Conservation (phyloP, 2,113 vertebrate genomes). For the Octodon degus region DNA sequence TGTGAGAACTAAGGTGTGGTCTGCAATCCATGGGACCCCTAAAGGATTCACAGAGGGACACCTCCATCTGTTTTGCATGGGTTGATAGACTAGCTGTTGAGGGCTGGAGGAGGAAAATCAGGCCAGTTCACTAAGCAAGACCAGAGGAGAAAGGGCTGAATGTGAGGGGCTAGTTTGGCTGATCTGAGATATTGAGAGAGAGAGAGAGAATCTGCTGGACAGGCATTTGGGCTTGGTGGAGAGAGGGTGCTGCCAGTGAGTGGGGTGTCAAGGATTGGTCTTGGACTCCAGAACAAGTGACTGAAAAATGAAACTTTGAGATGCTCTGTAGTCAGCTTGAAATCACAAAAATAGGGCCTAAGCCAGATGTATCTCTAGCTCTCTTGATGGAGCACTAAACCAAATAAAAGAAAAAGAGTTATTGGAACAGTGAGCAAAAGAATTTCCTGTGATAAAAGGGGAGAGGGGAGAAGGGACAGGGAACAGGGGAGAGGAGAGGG, state of each 20-base stretch:
- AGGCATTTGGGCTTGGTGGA: not conserved
- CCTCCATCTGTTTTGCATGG: not conserved
- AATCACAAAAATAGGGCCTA: not conserved
- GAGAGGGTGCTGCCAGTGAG: not conserved
- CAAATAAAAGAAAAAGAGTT: not conserved
- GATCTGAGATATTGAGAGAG: not conserved
- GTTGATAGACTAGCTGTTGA: not conserved
- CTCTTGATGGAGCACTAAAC: not conserved
- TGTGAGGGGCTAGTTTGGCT: rapidly evolving
- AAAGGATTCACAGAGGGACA: not conserved
- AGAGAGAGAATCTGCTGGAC: not conserved
- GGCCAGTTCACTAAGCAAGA: not conserved
- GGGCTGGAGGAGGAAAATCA: not conserved
- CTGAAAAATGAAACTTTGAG: not conserved
- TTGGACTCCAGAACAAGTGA: not conserved
- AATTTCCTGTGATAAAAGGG: not conserved
- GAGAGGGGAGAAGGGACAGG: not conserved
- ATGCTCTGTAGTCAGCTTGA: not conserved
- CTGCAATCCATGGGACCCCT: too few species aligned
- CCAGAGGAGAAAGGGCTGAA: not conserved
- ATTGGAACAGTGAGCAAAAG: rapidly evolving
- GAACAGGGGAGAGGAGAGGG: not conserved
- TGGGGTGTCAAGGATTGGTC: not conserved
- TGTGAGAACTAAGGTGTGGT: not conserved
- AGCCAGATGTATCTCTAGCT: not conserved